These are phyloP conservation scores for Acipenser oxyrinchus DNA, from an alignment of 2,797 vertebrate genomes.

Conservation along the genomic window DNA sequence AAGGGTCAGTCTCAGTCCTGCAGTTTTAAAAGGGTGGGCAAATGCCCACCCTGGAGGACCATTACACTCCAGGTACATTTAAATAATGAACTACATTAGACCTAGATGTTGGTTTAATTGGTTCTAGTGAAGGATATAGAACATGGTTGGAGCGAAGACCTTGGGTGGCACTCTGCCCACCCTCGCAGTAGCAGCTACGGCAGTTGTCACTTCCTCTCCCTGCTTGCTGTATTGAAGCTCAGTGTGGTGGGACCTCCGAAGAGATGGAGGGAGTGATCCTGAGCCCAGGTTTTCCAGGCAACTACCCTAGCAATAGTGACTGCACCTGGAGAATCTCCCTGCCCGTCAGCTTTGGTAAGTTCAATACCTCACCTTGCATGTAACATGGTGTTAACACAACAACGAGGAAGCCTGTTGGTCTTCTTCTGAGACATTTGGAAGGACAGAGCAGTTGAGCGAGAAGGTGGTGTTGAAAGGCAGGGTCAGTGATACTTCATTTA, in stretches of 20 bases:
- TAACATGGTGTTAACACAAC: background rate
- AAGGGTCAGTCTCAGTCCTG: no score
- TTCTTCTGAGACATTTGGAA: no score
- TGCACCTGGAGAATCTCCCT: conserved; percentile 92
- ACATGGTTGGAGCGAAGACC: no score
- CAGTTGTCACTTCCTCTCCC: conserved; percentile 20
- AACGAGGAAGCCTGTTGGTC: no score
- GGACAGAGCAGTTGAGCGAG: no score
- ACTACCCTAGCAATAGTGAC: conserved; percentile 96
- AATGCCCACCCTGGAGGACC: no score
- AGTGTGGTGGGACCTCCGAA: conserved; percentile 84
- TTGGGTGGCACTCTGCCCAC: no score
- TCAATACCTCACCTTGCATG: background rate
- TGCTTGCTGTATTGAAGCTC: conserved; percentile 57
- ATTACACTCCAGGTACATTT: no score
- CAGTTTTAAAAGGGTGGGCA: no score
- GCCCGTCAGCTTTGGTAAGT: conserved; percentile 89
- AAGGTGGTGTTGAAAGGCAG: background rate
- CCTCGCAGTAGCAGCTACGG: background rate
- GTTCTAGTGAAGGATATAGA: no score
- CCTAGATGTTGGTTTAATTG: no score
- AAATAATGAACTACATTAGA: no score
- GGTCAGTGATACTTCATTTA: background rate
- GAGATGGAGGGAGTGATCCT: conserved; percentile 95
- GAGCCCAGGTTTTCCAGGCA: conserved; percentile 95